Conservation (phyloP, 2,113 vertebrate genomes). For the Thunnus maccoyii region DNA sequence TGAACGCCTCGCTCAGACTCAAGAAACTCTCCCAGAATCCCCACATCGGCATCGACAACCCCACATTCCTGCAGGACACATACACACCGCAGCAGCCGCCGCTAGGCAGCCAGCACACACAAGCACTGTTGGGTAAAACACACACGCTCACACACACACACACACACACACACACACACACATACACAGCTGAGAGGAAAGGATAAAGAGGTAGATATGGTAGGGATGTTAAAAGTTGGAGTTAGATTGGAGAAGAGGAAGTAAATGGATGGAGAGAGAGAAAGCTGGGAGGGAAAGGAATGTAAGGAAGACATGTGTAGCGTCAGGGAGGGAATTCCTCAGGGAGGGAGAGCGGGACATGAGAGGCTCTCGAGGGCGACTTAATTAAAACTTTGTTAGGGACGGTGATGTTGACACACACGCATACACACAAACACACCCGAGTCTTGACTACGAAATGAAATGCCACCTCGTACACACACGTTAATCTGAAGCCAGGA, state of each 20-base stretch:
- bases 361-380: constrained; percentile 57
- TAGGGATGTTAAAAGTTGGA: neutral
- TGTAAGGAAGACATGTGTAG: constrained; percentile 47
- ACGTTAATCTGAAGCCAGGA: constrained; percentile 5
- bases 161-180: no score
- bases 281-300: constrained; percentile 47
- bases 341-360: constrained; percentile 72
- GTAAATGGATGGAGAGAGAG: constrained; percentile 6
- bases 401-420: constrained; percentile 39
- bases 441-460: constrained; percentile 8
- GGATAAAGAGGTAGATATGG: neutral
- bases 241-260: constrained; percentile 3
- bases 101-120: constrained; percentile 55
- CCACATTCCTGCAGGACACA: constrained; percentile 92
- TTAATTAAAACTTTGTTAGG: constrained; percentile 81
- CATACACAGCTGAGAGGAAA: neutral
- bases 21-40: constrained; percentile 97
- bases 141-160: neutral
- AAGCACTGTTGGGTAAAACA: constrained; percentile 67
- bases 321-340: constrained; percentile 76
- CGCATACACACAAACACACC: constrained; percentile 33
- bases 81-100: constrained; percentile 40
- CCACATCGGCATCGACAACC: constrained; percentile 98
- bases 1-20: constrained; percentile 96
- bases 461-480: constrained; percentile 2